phyloP scores from a whole-genome alignment of 1,140 invertebrate species.

The Bicyclus anynana region DNA sequence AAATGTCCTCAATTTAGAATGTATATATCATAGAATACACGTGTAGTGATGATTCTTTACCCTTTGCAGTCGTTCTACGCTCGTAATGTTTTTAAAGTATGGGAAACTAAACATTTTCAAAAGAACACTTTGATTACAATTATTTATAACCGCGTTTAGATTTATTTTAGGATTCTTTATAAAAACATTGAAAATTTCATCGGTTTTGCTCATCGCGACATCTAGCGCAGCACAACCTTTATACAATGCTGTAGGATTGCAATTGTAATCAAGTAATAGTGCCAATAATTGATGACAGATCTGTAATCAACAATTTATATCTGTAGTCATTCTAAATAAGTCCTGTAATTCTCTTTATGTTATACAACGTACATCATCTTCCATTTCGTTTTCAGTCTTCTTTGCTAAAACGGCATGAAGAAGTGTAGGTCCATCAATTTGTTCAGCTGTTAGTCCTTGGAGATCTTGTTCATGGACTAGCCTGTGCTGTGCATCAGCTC shows the following conservation, averaged over 20 bases:
- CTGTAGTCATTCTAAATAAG: neutral
- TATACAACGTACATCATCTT: constrained; percentile 41
- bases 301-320: constrained; percentile 29
- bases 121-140: constrained; percentile 49
- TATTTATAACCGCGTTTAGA: constrained; percentile 53
- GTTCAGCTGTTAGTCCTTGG: constrained; percentile 10
- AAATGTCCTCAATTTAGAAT: too few relatives aligned
- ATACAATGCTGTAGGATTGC: constrained; percentile 38
- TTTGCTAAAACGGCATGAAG: constrained; percentile 49
- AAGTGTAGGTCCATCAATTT: constrained; percentile 41
- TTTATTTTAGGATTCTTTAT: constrained; percentile 42
- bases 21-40: neutral
- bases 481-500: constrained; percentile 52
- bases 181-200: constrained; percentile 45
- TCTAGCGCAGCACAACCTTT: constrained; percentile 54
- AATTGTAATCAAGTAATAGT: constrained; percentile 49
- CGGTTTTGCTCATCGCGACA: constrained; percentile 38
- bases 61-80: constrained; percentile 35
- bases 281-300: constrained; percentile 41
- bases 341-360: neutral
- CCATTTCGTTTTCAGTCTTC: constrained; percentile 33
- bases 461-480: constrained; percentile 24
- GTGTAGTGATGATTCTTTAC: constrained; percentile 18
- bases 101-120: constrained; percentile 50
- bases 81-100: constrained; percentile 40